Evolutionary conservation across 2,113 vertebrate genomes (phyloP).

Genomic region (Capra hircus): DNA sequence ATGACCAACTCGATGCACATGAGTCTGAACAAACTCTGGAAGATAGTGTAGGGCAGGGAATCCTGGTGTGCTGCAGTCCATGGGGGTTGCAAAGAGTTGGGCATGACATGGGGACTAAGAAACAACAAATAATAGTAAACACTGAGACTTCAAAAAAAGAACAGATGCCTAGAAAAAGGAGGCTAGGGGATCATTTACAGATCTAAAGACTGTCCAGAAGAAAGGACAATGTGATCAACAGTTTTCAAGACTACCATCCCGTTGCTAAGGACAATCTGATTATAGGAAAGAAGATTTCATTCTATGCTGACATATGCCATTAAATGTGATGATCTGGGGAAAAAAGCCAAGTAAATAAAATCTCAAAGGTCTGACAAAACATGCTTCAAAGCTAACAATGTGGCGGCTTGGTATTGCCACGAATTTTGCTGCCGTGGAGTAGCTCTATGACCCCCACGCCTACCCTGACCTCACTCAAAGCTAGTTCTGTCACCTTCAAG

Average conservation of each 20-base stretch:
- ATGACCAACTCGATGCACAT: neutral
- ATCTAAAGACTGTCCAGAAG: neutral
- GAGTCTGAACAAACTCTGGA: neutral
- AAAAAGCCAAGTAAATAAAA: neutral
- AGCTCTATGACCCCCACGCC: neutral
- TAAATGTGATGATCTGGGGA: fast-evolving
- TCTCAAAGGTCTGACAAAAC: neutral
- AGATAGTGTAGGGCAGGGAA: neutral
- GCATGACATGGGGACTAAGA: neutral
- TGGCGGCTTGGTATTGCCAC: neutral
- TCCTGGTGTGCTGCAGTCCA: neutral
- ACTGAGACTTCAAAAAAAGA: neutral
- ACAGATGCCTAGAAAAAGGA: neutral
- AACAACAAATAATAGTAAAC: neutral
- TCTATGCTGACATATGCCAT: neutral
- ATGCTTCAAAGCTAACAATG: neutral
- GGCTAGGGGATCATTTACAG: neutral
- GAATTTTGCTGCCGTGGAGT: neutral
- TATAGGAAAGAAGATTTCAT: neutral
- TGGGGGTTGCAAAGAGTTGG: neutral
- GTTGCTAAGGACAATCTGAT: neutral
- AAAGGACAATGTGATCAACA: neutral
- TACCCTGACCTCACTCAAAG: neutral
- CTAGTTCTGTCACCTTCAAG: neutral
- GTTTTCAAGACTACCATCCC: neutral